phyloP scores from a whole-genome alignment of 2,113 vertebrate genomes.

The Semnornis frantzii region DNA sequence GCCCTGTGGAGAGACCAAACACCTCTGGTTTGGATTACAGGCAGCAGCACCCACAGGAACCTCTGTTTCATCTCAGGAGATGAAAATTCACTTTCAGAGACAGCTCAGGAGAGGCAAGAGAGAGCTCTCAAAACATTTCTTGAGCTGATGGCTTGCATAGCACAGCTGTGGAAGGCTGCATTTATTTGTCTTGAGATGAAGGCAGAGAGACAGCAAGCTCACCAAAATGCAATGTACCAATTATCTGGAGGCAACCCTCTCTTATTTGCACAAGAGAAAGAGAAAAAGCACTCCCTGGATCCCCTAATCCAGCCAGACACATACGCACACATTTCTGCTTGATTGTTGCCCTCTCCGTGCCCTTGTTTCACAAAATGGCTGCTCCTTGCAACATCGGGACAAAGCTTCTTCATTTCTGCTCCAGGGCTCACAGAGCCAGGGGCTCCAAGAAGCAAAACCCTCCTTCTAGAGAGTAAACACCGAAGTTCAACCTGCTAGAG shows the following conservation, averaged over 20 bases:
- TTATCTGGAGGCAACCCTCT: background rate
- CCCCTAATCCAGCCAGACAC: background rate
- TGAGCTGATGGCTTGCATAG: background rate
- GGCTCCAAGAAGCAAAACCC: background rate
- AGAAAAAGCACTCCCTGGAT: background rate
- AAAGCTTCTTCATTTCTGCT: background rate
- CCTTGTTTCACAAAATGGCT: background rate
- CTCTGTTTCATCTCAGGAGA: background rate
- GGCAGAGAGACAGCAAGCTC: background rate
- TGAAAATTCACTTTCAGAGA: conserved; percentile 10
- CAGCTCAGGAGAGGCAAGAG: background rate
- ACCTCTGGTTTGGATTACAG: background rate
- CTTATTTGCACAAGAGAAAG: background rate
- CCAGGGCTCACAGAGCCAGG: background rate
- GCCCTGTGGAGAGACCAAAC: background rate
- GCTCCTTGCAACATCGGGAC: background rate
- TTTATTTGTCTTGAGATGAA: background rate
- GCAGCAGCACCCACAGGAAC: background rate
- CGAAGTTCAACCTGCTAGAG: background rate
- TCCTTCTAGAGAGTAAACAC: background rate
- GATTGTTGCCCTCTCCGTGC: background rate
- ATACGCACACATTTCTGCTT: background rate
- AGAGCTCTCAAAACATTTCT: background rate
- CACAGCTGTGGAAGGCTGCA: background rate
- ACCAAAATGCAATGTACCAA: background rate